phyloP scores from a whole-genome alignment of 2,113 vertebrate species.

The Petrocephalus microphthalmus region DNA sequence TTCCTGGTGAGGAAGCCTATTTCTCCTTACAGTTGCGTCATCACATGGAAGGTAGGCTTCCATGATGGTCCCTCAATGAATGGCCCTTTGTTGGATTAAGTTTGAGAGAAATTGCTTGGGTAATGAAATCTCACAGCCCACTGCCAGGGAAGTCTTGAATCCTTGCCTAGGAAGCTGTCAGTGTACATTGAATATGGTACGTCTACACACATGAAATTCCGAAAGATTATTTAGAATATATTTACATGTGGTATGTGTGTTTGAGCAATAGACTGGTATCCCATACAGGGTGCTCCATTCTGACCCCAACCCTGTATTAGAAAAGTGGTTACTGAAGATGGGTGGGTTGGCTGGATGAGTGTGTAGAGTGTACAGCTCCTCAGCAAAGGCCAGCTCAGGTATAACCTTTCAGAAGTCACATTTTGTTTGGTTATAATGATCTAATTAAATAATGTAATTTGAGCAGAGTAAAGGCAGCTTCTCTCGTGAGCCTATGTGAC shows the following conservation, averaged over 20 bases:
- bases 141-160: neutral
- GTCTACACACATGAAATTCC: neutral
- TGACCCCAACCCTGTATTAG: neutral
- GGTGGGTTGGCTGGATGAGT: neutral
- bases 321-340: neutral
- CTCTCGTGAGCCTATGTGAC: neutral
- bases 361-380: neutral
- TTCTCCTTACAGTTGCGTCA: neutral
- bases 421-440: neutral
- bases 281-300: neutral
- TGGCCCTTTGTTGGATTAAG: neutral
- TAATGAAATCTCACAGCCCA: neutral
- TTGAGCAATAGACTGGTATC: neutral
- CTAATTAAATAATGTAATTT: neutral
- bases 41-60: neutral
- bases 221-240: neutral
- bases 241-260: neutral
- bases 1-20: constrained; percentile 8
- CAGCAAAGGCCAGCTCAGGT: neutral
- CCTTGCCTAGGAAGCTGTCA: neutral
- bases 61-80: neutral
- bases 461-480: neutral
- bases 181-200: neutral
- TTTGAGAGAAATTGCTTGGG: neutral
- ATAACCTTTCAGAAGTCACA: neutral